These are phyloP conservation scores for Ceramica pisi DNA, from an alignment of 2,888 invertebrate species.

Conservation along the genomic window DNA sequence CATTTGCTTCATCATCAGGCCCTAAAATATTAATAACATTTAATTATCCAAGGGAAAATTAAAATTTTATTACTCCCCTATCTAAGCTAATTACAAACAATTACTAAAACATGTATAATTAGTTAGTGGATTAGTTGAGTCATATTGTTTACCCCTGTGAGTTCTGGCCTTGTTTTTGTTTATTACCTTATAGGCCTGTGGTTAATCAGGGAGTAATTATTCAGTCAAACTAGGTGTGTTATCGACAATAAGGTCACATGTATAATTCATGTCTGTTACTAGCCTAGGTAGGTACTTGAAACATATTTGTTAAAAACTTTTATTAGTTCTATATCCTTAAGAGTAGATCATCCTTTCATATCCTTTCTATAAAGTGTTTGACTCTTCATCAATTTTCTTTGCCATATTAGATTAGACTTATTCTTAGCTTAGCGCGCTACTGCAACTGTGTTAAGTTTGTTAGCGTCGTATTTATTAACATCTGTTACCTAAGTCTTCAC, in stretches of 20 bases:
- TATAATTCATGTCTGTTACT: constrained; percentile 1
- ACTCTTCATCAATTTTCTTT: background rate
- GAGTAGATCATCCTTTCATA: background rate
- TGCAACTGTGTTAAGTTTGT: background rate
- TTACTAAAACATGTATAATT: constrained; percentile 31
- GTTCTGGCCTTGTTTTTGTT: constrained; percentile 39
- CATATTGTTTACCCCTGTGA: constrained; percentile 54
- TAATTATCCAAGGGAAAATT: constrained; percentile 1
- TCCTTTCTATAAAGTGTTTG: background rate
- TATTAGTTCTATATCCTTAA: background rate
- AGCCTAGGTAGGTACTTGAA: constrained; percentile 1
- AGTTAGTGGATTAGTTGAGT: constrained; percentile 42
- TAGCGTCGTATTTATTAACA: background rate
- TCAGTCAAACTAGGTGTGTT: constrained; percentile 23
- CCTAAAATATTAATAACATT: background rate
- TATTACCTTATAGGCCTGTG: constrained; percentile 33
- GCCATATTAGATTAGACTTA: background rate
- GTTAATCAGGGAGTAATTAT: constrained; percentile 40
- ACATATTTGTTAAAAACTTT: background rate
- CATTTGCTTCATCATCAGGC: background rate
- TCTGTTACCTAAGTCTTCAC: too few relatives aligned
- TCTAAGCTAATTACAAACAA: constrained; percentile 4
- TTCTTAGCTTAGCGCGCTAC: background rate
- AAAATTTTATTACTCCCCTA: constrained; percentile 5
- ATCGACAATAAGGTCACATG: constrained; percentile 18